Base-by-base conservation (phyloP, 2,113 vertebrate genomes). In the Python bivittatus region DNA sequence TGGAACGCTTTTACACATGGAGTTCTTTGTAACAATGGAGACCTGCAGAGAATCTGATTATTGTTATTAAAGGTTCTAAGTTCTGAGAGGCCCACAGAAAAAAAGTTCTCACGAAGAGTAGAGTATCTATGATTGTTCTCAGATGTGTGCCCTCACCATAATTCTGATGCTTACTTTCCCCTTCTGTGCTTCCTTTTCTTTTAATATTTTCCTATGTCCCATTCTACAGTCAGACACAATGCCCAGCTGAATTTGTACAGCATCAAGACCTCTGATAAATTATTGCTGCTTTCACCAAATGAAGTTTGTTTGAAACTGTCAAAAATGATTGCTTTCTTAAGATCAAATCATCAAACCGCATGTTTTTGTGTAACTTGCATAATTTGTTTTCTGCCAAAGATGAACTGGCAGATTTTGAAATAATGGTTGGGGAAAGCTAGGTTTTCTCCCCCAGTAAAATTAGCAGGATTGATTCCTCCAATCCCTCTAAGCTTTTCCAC, bases 281-380 rank as follows among this genome's bases (percentile, higher is more conserved):
- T 44, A n/a, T 25, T 48, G 86, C 27, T 88, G 9, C 68, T 92
- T 88, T 23, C 54, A 56, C 10, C 6, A 15, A 88, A 52, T 33
- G 86, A 52, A 84, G 44, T 60, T 84, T 88, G 86, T 22, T 91
- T 92, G 27, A 61, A 86, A 87, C 38, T 27, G 22, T 42, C 85
- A 79, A 44, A 44, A 57, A 56, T 38, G 68, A 88, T 48, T n/a
- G 79, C 52, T 58, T 84, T 53, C 88, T 64, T 84, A 89, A n/a
- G 91, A 92, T 92, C 87, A 84, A 61, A 92, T 92, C 91, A 64
- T 61, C n/a, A 61, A 89, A 84, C 91, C 88, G 38, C 91, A 64
- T 53, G 38, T 42, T 84, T 92, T 61, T 54, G 87, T 84, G 87
- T 84, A 79, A 84, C 56, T 89, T 61, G 91, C 44, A 89, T 68